Percentiles rank a stretch among this genome's conserved stretches.
These are phyloP conservation scores for Strix uralensis DNA, from an alignment of 2,113 vertebrate species.

Conservation along the genomic window DNA sequence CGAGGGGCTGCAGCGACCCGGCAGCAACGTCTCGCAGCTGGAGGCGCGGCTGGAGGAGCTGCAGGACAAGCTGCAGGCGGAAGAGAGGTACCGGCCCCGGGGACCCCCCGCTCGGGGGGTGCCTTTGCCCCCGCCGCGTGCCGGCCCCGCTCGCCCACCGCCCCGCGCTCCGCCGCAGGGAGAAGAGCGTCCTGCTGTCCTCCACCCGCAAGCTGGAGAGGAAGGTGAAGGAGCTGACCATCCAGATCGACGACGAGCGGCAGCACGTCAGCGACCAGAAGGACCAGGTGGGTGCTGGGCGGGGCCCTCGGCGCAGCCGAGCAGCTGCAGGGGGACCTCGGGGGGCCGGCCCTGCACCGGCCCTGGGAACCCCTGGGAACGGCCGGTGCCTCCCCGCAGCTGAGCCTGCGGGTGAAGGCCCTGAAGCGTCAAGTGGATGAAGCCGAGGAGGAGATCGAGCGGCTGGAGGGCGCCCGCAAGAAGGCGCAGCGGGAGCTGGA, in stretches of 20 bases:
- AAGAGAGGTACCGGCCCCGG: slow-evolving; percentile 80
- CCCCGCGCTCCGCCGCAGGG: slow-evolving; percentile 46
- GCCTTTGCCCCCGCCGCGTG: fast-evolving
- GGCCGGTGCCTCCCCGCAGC: slow-evolving; percentile 49
- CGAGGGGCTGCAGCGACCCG: slow-evolving; percentile 86
- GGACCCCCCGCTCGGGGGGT: fast-evolving
- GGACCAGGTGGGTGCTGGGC: slow-evolving; percentile 78
- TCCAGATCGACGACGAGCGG: slow-evolving; percentile 90
- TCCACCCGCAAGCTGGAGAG: slow-evolving; percentile 89
- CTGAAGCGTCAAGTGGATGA: slow-evolving; percentile 94
- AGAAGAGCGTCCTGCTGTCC: slow-evolving; percentile 82
- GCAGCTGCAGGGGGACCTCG: too few relatives aligned
- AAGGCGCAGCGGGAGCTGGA: slow-evolving; percentile 91
- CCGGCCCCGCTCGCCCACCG: too few relatives aligned
- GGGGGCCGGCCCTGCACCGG: background rate
- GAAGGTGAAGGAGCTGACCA: slow-evolving; percentile 89
- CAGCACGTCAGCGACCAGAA: slow-evolving; percentile 87
- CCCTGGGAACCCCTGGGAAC: fast-evolving
- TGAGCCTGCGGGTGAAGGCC: slow-evolving; percentile 88
- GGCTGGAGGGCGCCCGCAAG: slow-evolving; percentile 83
- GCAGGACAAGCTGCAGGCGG: slow-evolving; percentile 83
- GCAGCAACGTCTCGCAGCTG: slow-evolving; percentile 81
- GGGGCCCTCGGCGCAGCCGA: fast-evolving
- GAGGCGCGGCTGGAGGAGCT: slow-evolving; percentile 85
- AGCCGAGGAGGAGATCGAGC: slow-evolving; percentile 89